Evolutionary conservation across 2,888 invertebrate genomes (phyloP), one percentile per base, ranked within the genome.

Genomic region (Sinohyriopsis cumingii): DNA sequence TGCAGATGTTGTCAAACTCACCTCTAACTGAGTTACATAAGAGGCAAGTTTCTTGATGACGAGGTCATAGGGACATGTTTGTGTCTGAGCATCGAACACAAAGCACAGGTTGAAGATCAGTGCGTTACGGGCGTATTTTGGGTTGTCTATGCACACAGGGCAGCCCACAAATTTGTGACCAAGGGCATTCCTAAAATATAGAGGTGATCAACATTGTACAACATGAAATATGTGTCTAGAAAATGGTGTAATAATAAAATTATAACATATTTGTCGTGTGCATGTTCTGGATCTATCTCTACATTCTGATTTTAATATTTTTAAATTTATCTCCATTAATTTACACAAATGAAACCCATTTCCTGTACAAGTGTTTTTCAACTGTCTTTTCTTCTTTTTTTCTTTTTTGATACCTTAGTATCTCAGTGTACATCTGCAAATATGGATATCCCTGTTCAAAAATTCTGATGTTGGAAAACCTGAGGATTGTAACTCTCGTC

Each of bases 1-100:
- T 45, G 12, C 45, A 45, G 3, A 45, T 45, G 15, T 15, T 62
- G 2, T 33, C 45, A 45, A 45, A 62, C 69, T 61, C 78, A 88
- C 89, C 85, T 90, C 90, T 4, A 89, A 72, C 89, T 92, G 92
- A 86, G 94, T 94, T 88, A 98, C 91, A 91, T 97, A 98, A 87
- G 96, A 95, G 0, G 97, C 95, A 65, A 98, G 93, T 89, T 98
- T 98, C 86, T 95, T 96, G 0, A 98, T 96, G 15, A 98, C 95
- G 0, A 96, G 94, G 87, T 98, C 98, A 90, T 97, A 98, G 85
- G 96, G 96, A 3, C 95, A 95, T 0, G 97, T 96, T 70, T 96
- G 93, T 0, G 96, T 95, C 92, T 94, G 94, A 66, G 95, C 94
- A 87, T 96, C 95, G 87, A 96, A 97, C 0, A 98, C 96, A 88